Percentiles rank a stretch among this genome's conserved stretches.
phyloP scores from a whole-genome alignment of 2,113 vertebrate species.

The Triplophysa siluroides region DNA sequence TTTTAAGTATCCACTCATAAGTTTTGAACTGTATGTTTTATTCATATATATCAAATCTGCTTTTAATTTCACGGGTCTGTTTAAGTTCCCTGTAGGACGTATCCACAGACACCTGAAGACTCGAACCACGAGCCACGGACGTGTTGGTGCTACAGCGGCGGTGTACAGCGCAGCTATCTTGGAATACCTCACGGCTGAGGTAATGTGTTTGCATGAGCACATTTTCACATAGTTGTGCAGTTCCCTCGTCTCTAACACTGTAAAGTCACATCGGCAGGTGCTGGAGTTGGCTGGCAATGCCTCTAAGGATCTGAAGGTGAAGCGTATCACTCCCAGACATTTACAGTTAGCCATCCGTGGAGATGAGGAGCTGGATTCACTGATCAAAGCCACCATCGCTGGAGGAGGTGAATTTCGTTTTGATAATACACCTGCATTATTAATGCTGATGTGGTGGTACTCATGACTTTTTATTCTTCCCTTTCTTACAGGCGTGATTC shows the following conservation, averaged over 20 bases:
- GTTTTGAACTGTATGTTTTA: no score
- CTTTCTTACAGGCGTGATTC: slow-evolving; percentile 79
- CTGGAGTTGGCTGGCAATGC: slow-evolving; percentile 88
- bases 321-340: slow-evolving; percentile 86
- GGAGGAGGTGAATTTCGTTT: slow-evolving; percentile 77
- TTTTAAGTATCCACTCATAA: no score
- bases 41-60: no score
- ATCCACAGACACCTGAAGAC: slow-evolving; percentile 89
- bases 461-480: neutral
- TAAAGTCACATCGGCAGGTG: slow-evolving; percentile 67
- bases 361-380: slow-evolving; percentile 85
- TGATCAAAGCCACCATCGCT: slow-evolving; percentile 89
- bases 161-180: slow-evolving; percentile 88
- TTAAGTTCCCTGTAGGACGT: slow-evolving; percentile 85
- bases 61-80: no score
- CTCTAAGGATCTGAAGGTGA: slow-evolving; percentile 88
- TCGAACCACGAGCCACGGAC: slow-evolving; percentile 85
- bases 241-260: no score
- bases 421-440: neutral
- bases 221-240: neutral
- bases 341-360: slow-evolving; percentile 87
- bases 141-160: slow-evolving; percentile 84
- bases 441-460: neutral
- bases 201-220: slow-evolving; percentile 46
- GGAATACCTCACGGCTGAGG: slow-evolving; percentile 89